Evolutionary conservation across 1,140 invertebrate species (phyloP).

Genomic region (Phthorimaea operculella): DNA sequence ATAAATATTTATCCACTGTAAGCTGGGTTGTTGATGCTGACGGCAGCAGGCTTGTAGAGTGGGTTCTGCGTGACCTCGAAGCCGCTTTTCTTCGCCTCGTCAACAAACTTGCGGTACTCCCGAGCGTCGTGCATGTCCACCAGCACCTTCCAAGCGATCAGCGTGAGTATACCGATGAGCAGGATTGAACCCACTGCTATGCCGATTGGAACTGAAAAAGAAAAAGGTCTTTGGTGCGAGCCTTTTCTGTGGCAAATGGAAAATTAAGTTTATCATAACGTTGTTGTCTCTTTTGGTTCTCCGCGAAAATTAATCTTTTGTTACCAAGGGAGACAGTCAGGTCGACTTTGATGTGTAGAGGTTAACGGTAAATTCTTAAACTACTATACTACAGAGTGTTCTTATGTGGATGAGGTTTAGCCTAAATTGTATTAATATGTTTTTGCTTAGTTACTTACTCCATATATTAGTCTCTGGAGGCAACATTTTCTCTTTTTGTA

Average conservation of each 20-base stretch:
- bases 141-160: conserved; percentile 44
- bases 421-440: too few relatives aligned
- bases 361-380: too few relatives aligned
- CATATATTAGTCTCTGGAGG: conserved; percentile 30
- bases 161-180: conserved; percentile 39
- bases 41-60: conserved; percentile 20
- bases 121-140: conserved; percentile 37
- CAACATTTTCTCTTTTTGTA: conserved; percentile 40
- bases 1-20: background rate
- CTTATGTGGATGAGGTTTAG: too few relatives aligned
- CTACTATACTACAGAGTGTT: too few relatives aligned
- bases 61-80: conserved; percentile 29
- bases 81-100: conserved; percentile 27
- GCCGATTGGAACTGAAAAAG: conserved; percentile 35
- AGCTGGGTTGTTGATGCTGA: conserved; percentile 25
- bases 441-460: conserved; percentile 26
- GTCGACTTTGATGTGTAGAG: too few relatives aligned
- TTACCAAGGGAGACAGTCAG: too few relatives aligned
- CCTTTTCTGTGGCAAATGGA: too few relatives aligned
- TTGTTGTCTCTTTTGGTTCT: too few relatives aligned
- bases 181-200: conserved; percentile 32
- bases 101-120: conserved; percentile 38
- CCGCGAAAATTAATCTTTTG: too few relatives aligned
- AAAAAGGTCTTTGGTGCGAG: too few relatives aligned
- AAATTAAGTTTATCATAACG: too few relatives aligned